A percentile compares a stretch with the other conserved stretches of the same genome.
These are phyloP conservation scores for Tragelaphus scriptus DNA, from an alignment of 2,113 vertebrate species.

Conservation along the genomic window DNA sequence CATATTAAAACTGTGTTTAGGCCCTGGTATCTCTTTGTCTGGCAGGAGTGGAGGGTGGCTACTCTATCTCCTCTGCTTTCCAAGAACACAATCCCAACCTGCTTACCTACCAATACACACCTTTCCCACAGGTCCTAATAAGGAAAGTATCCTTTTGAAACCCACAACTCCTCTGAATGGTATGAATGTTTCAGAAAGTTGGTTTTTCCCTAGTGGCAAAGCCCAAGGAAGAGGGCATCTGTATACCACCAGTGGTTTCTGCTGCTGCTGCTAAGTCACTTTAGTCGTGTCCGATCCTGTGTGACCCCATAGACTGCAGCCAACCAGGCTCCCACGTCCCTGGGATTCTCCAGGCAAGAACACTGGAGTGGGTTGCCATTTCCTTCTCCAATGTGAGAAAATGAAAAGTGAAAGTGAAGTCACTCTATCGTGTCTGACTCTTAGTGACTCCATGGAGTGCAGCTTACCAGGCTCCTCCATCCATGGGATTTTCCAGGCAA, in stretches of 20 bases:
- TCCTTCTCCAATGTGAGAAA: too few species aligned
- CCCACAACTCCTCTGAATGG: not conserved
- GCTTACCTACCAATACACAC: not conserved
- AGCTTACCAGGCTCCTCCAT: too few species aligned
- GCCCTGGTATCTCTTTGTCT: not conserved
- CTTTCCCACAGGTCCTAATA: not conserved
- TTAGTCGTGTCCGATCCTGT: too few species aligned
- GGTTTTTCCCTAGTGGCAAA: not conserved
- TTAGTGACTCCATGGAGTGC: too few species aligned
- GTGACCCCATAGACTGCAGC: too few species aligned
- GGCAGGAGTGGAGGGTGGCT: fast-evolving
- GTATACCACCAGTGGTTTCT: not conserved
- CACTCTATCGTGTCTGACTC: too few species aligned
- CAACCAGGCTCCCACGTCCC: too few species aligned
- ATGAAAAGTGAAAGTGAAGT: too few species aligned
- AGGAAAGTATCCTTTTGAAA: not conserved
- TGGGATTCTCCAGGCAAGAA: too few species aligned
- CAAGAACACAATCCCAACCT: not conserved
- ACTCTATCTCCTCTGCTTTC: not conserved
- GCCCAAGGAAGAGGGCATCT: not conserved
- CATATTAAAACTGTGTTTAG: not conserved
- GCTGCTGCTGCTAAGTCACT: too few species aligned
- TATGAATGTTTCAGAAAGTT: not conserved
- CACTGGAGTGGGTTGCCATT: too few species aligned
- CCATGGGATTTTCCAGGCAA: too few species aligned